Conservation (phyloP, 2,113 vertebrate genomes). For the Tragulus kanchil region DNA sequence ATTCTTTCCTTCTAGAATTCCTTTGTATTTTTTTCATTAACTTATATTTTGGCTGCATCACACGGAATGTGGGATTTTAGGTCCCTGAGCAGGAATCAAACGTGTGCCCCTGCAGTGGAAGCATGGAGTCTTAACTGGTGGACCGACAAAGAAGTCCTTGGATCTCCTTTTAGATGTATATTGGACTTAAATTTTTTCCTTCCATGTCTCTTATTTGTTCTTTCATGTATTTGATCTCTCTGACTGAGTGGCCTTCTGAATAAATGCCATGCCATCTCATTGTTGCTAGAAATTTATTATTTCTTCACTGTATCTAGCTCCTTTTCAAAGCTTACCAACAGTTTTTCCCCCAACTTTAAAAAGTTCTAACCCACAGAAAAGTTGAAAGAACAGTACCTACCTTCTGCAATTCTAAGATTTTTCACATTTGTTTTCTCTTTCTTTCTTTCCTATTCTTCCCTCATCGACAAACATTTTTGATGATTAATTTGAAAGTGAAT, state of each 20-base stretch:
- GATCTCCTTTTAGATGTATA: background rate
- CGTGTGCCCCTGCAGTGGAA: background rate
- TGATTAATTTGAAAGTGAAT: constrained; percentile 8
- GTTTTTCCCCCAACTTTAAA: background rate
- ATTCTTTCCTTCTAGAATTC: background rate
- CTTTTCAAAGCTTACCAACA: background rate
- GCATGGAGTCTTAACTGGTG: background rate
- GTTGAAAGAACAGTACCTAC: background rate
- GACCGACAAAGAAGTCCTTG: background rate
- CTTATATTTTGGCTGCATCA: background rate
- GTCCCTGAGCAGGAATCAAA: background rate
- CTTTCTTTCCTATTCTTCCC: background rate
- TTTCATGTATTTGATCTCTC: background rate
- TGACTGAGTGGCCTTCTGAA: background rate
- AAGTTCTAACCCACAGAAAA: background rate
- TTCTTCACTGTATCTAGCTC: background rate
- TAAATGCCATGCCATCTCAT: background rate
- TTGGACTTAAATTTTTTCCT: background rate
- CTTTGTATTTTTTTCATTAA: background rate
- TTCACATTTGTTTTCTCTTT: background rate
- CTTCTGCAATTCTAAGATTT: background rate
- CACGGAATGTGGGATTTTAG: background rate
- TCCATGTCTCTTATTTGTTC: background rate
- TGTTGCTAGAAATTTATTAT: background rate
- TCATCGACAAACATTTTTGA: background rate